These are phyloP conservation scores for Vespertilio murinus DNA, from an alignment of 2,797 vertebrate species.

Conservation along the genomic window DNA sequence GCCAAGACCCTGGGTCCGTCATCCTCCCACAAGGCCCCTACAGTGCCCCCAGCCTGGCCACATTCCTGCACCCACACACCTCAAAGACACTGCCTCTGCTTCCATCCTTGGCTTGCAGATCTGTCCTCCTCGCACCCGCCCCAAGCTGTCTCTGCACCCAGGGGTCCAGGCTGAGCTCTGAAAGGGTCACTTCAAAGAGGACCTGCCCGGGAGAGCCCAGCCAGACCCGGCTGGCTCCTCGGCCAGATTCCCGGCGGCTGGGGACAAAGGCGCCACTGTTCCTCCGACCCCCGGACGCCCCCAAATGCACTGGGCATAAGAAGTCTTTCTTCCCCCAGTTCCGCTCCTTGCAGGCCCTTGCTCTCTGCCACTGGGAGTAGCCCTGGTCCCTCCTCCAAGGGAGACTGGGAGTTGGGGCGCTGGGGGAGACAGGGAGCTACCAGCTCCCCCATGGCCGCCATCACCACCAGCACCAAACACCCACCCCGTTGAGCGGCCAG, in stretches of 20 bases:
- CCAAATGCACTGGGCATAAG: constrained; percentile 72
- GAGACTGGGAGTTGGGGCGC: background rate
- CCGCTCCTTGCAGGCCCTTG: constrained; percentile 39
- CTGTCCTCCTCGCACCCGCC: background rate
- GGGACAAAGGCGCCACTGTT: constrained; percentile 77
- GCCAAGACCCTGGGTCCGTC: background rate
- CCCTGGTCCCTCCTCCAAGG: background rate
- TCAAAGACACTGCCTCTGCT: background rate
- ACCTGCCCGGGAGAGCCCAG: constrained; percentile 59
- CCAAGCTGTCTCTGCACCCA: constrained; percentile 34
- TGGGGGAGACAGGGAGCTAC: background rate
- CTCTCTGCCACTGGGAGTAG: constrained; percentile 55
- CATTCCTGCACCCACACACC: constrained; percentile 58
- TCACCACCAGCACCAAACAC: background rate
- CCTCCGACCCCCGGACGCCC: constrained; percentile 63
- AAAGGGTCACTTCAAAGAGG: constrained; percentile 79
- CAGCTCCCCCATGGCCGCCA: background rate
- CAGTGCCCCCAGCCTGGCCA: background rate
- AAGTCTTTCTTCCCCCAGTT: constrained; percentile 72
- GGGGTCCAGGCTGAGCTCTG: constrained; percentile 55
- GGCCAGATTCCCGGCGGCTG: constrained; percentile 63
- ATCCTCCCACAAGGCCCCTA: constrained; percentile 47
- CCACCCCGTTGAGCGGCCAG: background rate
- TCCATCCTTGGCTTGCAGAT: background rate
- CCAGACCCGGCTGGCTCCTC: constrained; percentile 66